These are phyloP conservation scores for Irena cyanogastra DNA, from an alignment of 2,113 vertebrate species.

Conservation along the genomic window DNA sequence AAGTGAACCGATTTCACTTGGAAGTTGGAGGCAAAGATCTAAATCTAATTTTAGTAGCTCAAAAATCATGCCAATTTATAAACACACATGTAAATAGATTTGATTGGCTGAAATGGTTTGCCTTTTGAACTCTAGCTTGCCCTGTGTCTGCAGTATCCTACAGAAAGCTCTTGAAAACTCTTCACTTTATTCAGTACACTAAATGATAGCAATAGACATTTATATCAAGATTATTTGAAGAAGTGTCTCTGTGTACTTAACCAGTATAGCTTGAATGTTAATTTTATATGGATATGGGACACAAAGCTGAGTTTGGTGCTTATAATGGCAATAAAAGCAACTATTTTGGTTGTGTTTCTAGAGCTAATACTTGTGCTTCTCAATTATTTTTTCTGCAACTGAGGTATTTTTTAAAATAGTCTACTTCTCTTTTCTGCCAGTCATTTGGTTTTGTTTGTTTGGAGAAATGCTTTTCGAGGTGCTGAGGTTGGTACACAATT, in stretches of 20 bases:
- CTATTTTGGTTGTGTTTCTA: not conserved
- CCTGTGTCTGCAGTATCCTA: not conserved
- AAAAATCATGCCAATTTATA: conserved; percentile 6
- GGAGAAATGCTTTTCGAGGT: not conserved
- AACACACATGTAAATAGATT: not conserved
- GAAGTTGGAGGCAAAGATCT: not conserved
- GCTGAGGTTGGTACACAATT: not conserved
- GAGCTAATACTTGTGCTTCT: not conserved
- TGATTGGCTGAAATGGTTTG: not conserved
- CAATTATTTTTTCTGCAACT: not conserved
- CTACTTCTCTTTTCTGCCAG: not conserved
- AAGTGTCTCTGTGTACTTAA: not conserved
- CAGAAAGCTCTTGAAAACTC: not conserved
- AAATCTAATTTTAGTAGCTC: conserved; percentile 11
- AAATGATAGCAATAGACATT: not conserved
- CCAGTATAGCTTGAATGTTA: not conserved
- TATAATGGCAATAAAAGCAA: not conserved
- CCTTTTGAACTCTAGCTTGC: not conserved
- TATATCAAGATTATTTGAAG: not conserved
- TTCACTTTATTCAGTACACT: not conserved
- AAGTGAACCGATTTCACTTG: not conserved
- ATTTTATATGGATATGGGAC: not conserved
- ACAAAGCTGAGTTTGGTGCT: not conserved
- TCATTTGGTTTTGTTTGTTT: not conserved
- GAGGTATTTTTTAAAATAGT: not conserved